Conservation (phyloP, 1,140 invertebrate genomes). For the Parasteatoda tepidariorum region DNA sequence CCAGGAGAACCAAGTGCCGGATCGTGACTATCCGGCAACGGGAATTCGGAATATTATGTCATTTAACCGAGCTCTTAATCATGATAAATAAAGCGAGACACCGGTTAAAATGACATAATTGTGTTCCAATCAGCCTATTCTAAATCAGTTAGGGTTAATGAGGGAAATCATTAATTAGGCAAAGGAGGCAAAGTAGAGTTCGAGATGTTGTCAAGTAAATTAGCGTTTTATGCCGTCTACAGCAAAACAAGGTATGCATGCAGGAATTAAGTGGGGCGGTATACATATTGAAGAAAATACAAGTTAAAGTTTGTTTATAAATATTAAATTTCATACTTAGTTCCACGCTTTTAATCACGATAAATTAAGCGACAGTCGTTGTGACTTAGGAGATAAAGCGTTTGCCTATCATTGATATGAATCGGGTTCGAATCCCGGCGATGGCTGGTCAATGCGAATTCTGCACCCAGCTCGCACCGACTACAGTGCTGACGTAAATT, state of each 20-base stretch:
- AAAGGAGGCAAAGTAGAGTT: constrained; percentile 36
- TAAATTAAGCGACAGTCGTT: too few species aligned
- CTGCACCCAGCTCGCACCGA: too few species aligned
- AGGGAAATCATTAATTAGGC: constrained; percentile 55
- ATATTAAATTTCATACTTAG: too few species aligned
- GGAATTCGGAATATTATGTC: constrained; percentile 3
- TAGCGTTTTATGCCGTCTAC: constrained; percentile 23
- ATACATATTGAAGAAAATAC: too few species aligned
- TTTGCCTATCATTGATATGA: too few species aligned
- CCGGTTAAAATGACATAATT: constrained; percentile 49
- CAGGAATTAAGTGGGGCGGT: background rate
- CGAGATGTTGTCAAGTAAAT: constrained; percentile 45
- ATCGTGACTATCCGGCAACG: constrained; percentile 43
- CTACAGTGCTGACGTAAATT: too few species aligned
- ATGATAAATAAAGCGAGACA: constrained; percentile 28
- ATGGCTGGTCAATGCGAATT: too few species aligned
- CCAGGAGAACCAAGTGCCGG: constrained; percentile 31
- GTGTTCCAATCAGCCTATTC: constrained; percentile 38
- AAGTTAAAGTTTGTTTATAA: background rate
- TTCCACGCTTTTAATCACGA: constrained; percentile 41
- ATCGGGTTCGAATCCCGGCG: too few species aligned
- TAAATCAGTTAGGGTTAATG: constrained; percentile 55
- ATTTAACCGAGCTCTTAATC: constrained; percentile 47
- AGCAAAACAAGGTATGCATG: background rate
- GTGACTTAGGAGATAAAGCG: too few species aligned